These are phyloP conservation scores for Sinocyclocheilus rhinocerous DNA, from an alignment of 2,113 vertebrate genomes.

Conservation along the genomic window DNA sequence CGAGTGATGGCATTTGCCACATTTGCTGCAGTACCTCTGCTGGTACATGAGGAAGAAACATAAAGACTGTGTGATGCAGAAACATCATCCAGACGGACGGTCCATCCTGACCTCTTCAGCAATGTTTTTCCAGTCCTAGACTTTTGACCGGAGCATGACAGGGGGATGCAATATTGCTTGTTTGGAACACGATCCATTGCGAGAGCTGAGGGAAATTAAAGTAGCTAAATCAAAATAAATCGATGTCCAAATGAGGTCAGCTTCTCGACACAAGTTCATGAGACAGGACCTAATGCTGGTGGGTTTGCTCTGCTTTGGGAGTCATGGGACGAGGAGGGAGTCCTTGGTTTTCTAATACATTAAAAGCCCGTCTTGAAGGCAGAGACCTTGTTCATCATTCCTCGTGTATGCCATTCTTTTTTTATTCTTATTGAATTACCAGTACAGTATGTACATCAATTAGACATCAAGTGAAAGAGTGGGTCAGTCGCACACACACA, in stretches of 20 bases:
- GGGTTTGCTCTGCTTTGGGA: constrained; percentile 46
- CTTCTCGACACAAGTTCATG: constrained; percentile 28
- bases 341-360: constrained; percentile 71
- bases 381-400: constrained; percentile 34
- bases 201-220: constrained; percentile 57
- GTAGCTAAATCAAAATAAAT: constrained; percentile 66
- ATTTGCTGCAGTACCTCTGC: not conserved
- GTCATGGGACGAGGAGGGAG: constrained; percentile 24
- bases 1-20: not conserved
- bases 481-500: not conserved
- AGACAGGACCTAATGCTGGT: constrained; percentile 50
- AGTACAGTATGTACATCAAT: constrained; percentile 42
- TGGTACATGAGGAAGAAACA: not conserved
- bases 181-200: constrained; percentile 52
- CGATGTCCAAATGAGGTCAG: constrained; percentile 55
- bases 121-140: constrained; percentile 32
- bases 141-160: not conserved
- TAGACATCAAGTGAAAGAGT: constrained; percentile 8
- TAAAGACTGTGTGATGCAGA: not conserved
- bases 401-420: not conserved
- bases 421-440: constrained; percentile 62
- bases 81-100: not conserved
- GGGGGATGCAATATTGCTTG: constrained; percentile 6
- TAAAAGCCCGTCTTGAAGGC: constrained; percentile 66
- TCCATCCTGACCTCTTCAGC: not conserved